Base-by-base conservation (phyloP, 2,113 vertebrate species). In the Odontesthes bonariensis region DNA sequence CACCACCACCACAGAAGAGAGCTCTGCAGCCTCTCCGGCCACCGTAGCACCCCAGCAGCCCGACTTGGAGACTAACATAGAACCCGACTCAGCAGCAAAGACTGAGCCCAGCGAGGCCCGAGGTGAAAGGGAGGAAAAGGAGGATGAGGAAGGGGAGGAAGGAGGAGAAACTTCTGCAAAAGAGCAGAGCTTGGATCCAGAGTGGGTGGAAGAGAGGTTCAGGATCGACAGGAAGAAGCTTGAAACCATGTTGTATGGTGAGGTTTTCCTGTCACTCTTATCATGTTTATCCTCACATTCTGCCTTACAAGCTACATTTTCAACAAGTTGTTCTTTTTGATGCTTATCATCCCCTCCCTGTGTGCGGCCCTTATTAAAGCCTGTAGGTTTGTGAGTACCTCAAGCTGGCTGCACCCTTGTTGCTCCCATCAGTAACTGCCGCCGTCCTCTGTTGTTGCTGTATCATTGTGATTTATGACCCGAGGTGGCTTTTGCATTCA, bases 221-320 rank as follows among this genome's bases (percentile, higher is more conserved):
- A 91, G 94, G 80, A 95, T 95, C 5, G 94, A 95, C 89, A 90
- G 94, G 85, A 95, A 94, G 90, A 95, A 94, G 85, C 91, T 95
- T 82, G 94, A 95, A 83, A 85, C 59, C 78, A 95, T 95, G 94
- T 77, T 95, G 85, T 94, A 94, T 49, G 86, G 94, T 95, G 82
- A 93, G 94, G 7, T 52, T 58, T 58, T 35, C 10, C 27, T 22
- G 32, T 13, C 42, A 59, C 54, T 51, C 22, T 47, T 53, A 59
- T 63, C 12, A 8, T 12, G 6, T 61, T n/a, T 49, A 46, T 23
- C n/a, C 17, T 51, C 42, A 46, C n/a, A 20, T 57, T 65, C 9
- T 46, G 40, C 17, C 22, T 44, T 8, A 11, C 7, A 17, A 68
- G 16, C 12, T 61, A 6, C 35, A 8, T 10, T n/a, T 20, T 67